phyloP scores from a whole-genome alignment of 1,140 invertebrate species.

The Drosophila ananassae region DNA sequence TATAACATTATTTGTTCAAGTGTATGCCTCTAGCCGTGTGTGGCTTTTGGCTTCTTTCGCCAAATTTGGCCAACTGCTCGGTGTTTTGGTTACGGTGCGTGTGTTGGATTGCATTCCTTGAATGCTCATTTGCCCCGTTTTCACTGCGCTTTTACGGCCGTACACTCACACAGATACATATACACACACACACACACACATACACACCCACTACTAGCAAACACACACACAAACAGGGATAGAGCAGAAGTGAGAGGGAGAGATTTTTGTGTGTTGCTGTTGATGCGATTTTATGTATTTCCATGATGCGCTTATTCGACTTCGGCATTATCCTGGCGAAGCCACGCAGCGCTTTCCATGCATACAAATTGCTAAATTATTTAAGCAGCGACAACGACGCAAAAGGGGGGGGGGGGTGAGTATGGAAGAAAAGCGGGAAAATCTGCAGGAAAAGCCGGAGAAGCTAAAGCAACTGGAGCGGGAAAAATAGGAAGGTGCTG shows the following conservation, averaged over 20 bases:
- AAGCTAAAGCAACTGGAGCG: not conserved
- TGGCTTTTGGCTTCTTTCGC: conserved; percentile 16
- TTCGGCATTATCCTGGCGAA: conserved; percentile 66
- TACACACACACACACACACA: not conserved
- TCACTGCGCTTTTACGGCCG: conserved; percentile 56
- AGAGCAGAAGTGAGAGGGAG: not conserved
- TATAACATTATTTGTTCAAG: not conserved
- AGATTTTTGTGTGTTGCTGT: conserved; percentile 46
- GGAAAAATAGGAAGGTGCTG: conserved; percentile 31
- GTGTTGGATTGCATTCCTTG: conserved; percentile 71
- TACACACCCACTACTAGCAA: not conserved
- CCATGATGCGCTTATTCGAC: conserved; percentile 79
- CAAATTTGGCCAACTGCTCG: conserved; percentile 38
- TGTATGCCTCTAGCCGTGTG: conserved; percentile 5
- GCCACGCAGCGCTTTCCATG: conserved; percentile 75
- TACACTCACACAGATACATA: not conserved
- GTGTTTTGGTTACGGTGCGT: conserved; percentile 29
- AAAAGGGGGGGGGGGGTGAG: not conserved
- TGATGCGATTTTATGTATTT: conserved; percentile 80
- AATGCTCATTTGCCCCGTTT: conserved; percentile 67
- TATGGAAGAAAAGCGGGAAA: not conserved
- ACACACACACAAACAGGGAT: not conserved
- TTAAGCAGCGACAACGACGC: conserved; percentile 60
- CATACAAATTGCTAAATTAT: conserved; percentile 83
- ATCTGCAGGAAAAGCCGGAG: not conserved